These are phyloP conservation scores for Diarsia mendica DNA, from an alignment of 2,888 invertebrate genomes.

Conservation along the genomic window DNA sequence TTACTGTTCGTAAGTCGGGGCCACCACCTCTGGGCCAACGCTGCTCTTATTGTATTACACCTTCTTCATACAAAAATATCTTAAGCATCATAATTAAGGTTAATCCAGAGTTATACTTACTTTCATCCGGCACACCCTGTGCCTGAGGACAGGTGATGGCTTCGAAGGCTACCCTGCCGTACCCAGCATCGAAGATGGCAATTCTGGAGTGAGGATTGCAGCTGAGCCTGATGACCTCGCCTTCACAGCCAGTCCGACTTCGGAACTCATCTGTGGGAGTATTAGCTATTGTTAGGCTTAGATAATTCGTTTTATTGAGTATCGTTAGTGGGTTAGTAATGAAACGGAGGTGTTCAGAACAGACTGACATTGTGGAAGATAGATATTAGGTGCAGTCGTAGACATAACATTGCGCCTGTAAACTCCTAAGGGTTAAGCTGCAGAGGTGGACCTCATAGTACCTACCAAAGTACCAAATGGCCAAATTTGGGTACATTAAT, in stretches of 20 bases:
- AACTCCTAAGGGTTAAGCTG: no score
- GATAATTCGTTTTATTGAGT: neutral
- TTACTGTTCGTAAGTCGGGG: no score
- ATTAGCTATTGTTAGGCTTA: conserved; percentile 22
- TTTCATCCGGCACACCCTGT: conserved; percentile 94
- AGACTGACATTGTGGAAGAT: neutral
- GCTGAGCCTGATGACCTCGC: conserved; percentile 94
- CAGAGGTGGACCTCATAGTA: no score
- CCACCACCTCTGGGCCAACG: no score
- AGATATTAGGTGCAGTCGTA: neutral
- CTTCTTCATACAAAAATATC: no score
- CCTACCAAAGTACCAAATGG: no score
- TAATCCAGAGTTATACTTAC: conserved; percentile 89
- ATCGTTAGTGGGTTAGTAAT: neutral
- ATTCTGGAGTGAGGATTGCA: conserved; percentile 96
- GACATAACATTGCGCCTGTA: no score
- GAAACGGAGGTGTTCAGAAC: neutral
- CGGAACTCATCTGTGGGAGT: conserved; percentile 95
- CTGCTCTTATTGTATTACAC: no score
- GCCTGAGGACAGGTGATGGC: conserved; percentile 94
- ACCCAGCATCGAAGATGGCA: conserved; percentile 96
- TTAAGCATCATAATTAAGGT: neutral
- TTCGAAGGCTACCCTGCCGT: conserved; percentile 95
- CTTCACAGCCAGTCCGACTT: conserved; percentile 96
- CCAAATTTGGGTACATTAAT: no score